Percentiles rank a stretch among this genome's conserved stretches.
Evolutionary conservation across 2,888 invertebrate species (phyloP).

Genomic region (Drosophila algonquin): DNA sequence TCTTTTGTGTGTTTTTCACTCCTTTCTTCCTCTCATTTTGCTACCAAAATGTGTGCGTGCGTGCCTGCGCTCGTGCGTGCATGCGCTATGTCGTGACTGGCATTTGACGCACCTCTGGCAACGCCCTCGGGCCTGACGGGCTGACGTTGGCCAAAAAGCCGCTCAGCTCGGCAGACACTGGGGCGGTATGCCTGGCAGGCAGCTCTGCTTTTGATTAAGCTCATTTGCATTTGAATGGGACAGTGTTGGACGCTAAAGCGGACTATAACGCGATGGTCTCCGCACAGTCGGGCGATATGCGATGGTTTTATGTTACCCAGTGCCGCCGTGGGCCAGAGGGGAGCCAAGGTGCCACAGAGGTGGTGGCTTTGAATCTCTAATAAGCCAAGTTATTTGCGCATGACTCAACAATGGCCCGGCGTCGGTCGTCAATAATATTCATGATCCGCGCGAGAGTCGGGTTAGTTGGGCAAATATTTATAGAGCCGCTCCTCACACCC

Average conservation of each 20-base stretch:
- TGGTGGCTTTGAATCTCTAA: constrained; percentile 69
- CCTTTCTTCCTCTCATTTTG: not conserved
- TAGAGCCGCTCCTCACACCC: constrained; percentile 54
- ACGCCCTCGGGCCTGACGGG: constrained; percentile 1
- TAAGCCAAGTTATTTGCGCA: constrained; percentile 75
- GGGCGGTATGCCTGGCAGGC: constrained; percentile 18
- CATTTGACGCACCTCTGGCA: not conserved
- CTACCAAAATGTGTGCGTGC: not conserved
- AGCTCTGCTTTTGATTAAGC: constrained; percentile 76
- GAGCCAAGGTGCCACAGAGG: not conserved
- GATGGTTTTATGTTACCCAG: constrained; percentile 64
- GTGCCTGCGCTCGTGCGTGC: not conserved
- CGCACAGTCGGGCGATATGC: not conserved
- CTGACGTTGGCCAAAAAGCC: constrained; percentile 40
- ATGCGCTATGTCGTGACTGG: not conserved
- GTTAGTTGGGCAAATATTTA: constrained; percentile 75
- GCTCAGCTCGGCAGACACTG: constrained; percentile 38
- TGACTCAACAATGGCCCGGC: constrained; percentile 64
- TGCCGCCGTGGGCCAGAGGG: not conserved
- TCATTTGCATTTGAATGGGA: constrained; percentile 73
- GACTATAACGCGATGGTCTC: not conserved
- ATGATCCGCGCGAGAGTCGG: constrained; percentile 49
- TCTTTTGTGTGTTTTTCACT: not conserved
- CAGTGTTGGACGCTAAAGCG: constrained; percentile 15
- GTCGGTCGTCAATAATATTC: constrained; percentile 67